Percentiles rank a stretch among this genome's conserved stretches.
These are phyloP conservation scores for Pristiophorus japonicus DNA, from an alignment of 2,113 vertebrate species.

Conservation along the genomic window DNA sequence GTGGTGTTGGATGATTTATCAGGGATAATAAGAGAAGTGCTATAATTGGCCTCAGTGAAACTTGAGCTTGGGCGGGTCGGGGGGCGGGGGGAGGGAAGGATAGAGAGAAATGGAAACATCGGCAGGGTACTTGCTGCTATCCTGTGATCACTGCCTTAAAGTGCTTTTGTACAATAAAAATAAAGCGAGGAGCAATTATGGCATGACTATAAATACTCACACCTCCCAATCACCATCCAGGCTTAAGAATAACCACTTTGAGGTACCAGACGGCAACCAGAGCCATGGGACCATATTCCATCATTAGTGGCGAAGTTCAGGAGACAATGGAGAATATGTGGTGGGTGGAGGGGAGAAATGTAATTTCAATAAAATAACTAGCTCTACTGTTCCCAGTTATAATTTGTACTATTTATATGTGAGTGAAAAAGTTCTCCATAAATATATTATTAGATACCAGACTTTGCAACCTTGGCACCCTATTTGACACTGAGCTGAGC, in stretches of 20 bases:
- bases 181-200: too few relatives aligned
- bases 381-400: neutral
- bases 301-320: neutral
- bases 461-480: neutral
- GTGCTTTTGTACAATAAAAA: neutral
- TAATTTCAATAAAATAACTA: neutral
- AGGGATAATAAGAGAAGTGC: neutral
- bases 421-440: neutral
- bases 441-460: neutral
- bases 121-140: too few relatives aligned
- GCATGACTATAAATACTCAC: neutral
- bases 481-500: neutral
- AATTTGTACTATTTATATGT: neutral
- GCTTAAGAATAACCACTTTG: neutral
- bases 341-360: neutral
- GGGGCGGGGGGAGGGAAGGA: too few relatives aligned
- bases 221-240: neutral
- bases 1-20: neutral
- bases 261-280: neutral
- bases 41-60: neutral
- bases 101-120: too few relatives aligned
- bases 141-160: neutral
- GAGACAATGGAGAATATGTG: neutral
- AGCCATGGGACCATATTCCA: neutral
- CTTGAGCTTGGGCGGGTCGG: neutral